These are phyloP conservation scores for Garrulus glandarius DNA, from an alignment of 2,797 vertebrate species.

Conservation along the genomic window DNA sequence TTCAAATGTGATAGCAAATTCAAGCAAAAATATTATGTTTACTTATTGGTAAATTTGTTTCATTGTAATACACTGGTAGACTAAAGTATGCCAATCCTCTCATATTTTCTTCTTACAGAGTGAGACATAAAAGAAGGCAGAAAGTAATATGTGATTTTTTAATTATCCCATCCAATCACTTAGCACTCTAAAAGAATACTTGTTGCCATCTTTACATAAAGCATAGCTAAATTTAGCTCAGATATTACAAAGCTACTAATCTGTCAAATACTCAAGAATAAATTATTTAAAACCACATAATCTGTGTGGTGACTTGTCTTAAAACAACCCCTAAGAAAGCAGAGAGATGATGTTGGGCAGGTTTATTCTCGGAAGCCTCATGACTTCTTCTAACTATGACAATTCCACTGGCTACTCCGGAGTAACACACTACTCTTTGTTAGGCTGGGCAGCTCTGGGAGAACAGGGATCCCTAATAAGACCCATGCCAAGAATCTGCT, in stretches of 20 bases:
- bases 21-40: neutral
- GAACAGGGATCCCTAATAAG: fast-evolving
- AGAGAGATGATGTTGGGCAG: neutral
- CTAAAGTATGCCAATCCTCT: neutral
- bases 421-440: fast-evolving
- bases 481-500: neutral
- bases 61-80: neutral
- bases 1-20: neutral
- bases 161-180: neutral
- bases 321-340: neutral
- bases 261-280: neutral
- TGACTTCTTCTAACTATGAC: fast-evolving
- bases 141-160: neutral
- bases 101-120: neutral
- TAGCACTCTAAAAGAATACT: neutral
- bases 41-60: neutral
- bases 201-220: neutral
- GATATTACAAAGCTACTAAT: neutral
- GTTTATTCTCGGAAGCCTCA: neutral
- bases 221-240: neutral
- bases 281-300: neutral
- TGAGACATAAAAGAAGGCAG: neutral
- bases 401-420: fast-evolving
- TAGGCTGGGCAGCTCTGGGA: neutral
- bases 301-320: neutral